A percentile compares a stretch with the other conserved stretches of the same genome.
These are phyloP conservation scores for Mormyrus hasselquistii DNA, from an alignment of 2,797 vertebrate genomes.

Conservation along the genomic window DNA sequence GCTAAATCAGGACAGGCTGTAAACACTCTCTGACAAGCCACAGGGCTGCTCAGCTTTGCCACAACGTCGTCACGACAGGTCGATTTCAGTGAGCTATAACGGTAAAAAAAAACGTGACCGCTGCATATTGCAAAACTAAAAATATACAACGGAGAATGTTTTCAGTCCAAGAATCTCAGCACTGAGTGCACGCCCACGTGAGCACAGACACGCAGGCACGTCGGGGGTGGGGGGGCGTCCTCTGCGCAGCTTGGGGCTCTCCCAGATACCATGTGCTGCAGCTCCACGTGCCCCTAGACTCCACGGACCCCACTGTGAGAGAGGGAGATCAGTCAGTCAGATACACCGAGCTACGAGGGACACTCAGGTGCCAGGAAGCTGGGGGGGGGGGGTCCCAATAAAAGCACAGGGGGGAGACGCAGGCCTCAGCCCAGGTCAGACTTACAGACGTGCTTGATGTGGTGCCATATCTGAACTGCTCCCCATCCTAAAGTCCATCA, in stretches of 20 bases:
- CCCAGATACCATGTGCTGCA: not conserved
- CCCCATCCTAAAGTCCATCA: not conserved
- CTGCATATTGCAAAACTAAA: not conserved
- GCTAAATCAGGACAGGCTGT: not conserved
- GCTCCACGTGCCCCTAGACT: not conserved
- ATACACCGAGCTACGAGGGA: not conserved
- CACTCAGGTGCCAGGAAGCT: not conserved
- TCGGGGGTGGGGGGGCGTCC: not conserved
- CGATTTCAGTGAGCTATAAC: not conserved
- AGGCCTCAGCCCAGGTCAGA: not conserved
- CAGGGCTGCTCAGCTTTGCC: not conserved
- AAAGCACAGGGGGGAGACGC: not conserved
- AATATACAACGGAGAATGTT: not conserved
- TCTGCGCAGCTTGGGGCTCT: not conserved
- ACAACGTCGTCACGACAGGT: not conserved
- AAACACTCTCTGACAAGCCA: not conserved
- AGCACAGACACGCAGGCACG: not conserved
- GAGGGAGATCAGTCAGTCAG: constrained; percentile 19
- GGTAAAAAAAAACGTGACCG: not conserved
- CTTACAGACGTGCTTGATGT: not conserved
- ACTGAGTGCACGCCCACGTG: not conserved
- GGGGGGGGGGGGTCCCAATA: not conserved
- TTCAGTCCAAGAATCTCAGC: not conserved
- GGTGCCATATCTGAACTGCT: not conserved
- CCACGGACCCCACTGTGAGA: not conserved